A percentile compares a stretch with the other conserved stretches of the same genome.
Evolutionary conservation across 2,797 vertebrate genomes (phyloP).

Genomic region (Liparis tanakae): DNA sequence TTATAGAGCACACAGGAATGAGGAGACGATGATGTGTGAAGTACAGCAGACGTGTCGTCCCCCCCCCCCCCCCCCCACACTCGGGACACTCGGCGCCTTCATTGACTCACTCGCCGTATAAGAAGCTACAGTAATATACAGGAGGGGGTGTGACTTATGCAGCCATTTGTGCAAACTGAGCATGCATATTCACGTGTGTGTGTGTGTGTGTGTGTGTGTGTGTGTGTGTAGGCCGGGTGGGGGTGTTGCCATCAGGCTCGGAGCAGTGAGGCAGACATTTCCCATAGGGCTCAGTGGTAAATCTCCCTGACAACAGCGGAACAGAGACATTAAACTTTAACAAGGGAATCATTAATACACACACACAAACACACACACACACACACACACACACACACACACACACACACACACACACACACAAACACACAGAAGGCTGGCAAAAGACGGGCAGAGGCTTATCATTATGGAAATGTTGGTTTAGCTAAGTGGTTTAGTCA

Average conservation of each 20-base stretch:
- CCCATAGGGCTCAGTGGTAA: conserved; percentile 52
- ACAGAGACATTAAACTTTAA: conserved; percentile 80
- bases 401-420: conserved; percentile 27
- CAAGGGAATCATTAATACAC: conserved; percentile 70
- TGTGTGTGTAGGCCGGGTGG: background rate
- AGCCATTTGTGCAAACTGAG: conserved; percentile 5
- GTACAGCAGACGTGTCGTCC: background rate
- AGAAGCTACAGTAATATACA: conserved; percentile 41
- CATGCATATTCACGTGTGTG: background rate
- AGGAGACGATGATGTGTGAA: conserved; percentile 4
- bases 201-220: background rate
- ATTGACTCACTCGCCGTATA: conserved; percentile 8
- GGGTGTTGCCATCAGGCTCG: conserved; percentile 21
- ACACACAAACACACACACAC: conserved; percentile 15
- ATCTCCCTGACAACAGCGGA: conserved; percentile 76
- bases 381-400: conserved; percentile 24
- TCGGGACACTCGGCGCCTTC: conserved; percentile 4
- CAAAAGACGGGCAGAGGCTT: conserved; percentile 45
- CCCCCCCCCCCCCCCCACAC: no score
- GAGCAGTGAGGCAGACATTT: conserved; percentile 52
- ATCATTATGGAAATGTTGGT: conserved; percentile 63
- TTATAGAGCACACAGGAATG: background rate
- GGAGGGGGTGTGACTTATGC: conserved; percentile 3
- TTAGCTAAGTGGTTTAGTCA: conserved; percentile 64
- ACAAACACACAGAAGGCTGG: conserved; percentile 10